Percentiles rank a stretch among this genome's conserved stretches.
phyloP scores from a whole-genome alignment of 2,888 invertebrate species.

The Drosophila eohydei region DNA sequence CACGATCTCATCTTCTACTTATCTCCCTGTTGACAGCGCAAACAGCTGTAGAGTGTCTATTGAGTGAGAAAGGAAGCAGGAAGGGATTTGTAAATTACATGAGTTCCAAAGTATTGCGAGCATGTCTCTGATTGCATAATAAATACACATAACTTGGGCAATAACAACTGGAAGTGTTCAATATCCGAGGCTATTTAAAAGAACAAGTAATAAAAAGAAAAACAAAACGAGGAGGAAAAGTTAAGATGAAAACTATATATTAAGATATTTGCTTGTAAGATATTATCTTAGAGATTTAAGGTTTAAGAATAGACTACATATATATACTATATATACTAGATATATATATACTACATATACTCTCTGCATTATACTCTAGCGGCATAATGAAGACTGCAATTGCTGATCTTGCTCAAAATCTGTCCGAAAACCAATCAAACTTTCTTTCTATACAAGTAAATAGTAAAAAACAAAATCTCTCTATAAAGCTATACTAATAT shows the following conservation, averaged over 20 bases:
- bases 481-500: no score
- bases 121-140: conserved; percentile 22
- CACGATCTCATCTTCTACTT: conserved; percentile 32
- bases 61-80: conserved; percentile 8
- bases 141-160: conserved; percentile 2
- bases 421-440: no score
- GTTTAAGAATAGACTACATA: no score
- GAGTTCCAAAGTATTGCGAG: conserved; percentile 6
- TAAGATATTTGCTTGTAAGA: neutral
- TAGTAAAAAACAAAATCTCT: neutral
- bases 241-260: neutral
- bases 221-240: neutral
- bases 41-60: conserved; percentile 40
- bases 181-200: neutral
- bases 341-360: no score
- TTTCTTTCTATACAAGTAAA: no score
- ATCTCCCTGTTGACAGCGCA: conserved; percentile 27
- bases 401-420: no score
- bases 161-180: neutral
- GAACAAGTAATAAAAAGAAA: neutral
- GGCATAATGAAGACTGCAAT: no score
- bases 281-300: neutral
- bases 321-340: no score
- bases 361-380: no score
- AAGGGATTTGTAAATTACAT: conserved; percentile 29